phyloP scores from a whole-genome alignment of 1,140 invertebrate species.

The Rhopalosiphum padi region DNA sequence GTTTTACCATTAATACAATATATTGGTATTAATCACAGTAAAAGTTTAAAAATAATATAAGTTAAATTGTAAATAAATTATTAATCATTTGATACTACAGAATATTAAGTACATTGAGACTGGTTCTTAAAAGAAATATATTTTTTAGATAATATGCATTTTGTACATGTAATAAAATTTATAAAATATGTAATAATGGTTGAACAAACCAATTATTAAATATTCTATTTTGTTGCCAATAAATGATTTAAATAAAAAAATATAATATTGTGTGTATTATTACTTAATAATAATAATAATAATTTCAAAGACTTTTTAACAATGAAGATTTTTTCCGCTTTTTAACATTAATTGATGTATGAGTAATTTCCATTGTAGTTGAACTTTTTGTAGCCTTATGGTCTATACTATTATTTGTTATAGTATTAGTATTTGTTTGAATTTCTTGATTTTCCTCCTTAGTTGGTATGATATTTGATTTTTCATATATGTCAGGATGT shows the following conservation, averaged over 20 bases:
- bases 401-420: not conserved
- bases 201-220: not conserved
- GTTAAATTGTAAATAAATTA: not conserved
- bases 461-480: not conserved
- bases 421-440: not conserved
- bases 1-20: not conserved
- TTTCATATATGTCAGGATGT: not conserved
- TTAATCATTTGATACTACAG: not conserved
- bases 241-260: not conserved
- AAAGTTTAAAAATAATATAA: not conserved
- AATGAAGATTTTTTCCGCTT: not conserved
- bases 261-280: not conserved
- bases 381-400: not conserved
- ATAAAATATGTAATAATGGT: slow-evolving; percentile 4
- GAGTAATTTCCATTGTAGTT: not conserved
- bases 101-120: slow-evolving; percentile 8
- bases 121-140: slow-evolving; percentile 7
- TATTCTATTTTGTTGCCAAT: not conserved
- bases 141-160: not conserved
- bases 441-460: not conserved
- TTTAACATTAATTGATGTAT: slow-evolving; percentile 9
- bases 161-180: not conserved
- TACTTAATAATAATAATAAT: not conserved
- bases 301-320: slow-evolving; percentile 29
- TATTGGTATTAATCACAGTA: not conserved